These are phyloP conservation scores for Drosophila kohkoa DNA, from an alignment of 1,140 invertebrate species.

Conservation along the genomic window DNA sequence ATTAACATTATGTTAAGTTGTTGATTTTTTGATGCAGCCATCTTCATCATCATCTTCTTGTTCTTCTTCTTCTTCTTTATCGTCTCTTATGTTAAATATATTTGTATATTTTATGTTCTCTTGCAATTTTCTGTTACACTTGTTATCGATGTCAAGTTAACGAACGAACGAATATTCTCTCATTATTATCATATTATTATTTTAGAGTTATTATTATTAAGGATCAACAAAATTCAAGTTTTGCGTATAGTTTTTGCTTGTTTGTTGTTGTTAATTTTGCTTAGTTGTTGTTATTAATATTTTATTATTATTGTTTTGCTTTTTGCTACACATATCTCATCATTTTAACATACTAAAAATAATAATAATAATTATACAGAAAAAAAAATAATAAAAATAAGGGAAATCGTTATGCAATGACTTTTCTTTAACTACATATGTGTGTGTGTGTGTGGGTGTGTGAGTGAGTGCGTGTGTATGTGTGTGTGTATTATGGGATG, in stretches of 20 bases:
- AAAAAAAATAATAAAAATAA: conserved; percentile 29
- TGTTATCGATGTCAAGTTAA: conserved; percentile 22
- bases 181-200: conserved; percentile 10
- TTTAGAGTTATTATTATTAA: conserved; percentile 3
- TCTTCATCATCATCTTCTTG: background rate
- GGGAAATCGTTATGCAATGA: conserved; percentile 40
- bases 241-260: conserved; percentile 1
- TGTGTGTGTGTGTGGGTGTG: background rate
- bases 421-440: conserved; percentile 33
- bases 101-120: conserved; percentile 13
- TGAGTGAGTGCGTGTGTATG: conserved; percentile 12
- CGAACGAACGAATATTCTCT: conserved; percentile 6
- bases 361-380: conserved; percentile 1
- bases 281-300: conserved; percentile 1
- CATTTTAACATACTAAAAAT: conserved; percentile 23
- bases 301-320: conserved; percentile 17
- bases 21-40: conserved; percentile 27
- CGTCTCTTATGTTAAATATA: conserved; percentile 31
- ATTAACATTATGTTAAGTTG: conserved; percentile 65
- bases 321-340: conserved; percentile 37
- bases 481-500: conserved; percentile 23
- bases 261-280: conserved; percentile 12
- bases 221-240: conserved; percentile 22
- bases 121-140: conserved; percentile 17
- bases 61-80: conserved; percentile 8